phyloP scores from a whole-genome alignment of 2,113 vertebrate species.

The Calypte anna region DNA sequence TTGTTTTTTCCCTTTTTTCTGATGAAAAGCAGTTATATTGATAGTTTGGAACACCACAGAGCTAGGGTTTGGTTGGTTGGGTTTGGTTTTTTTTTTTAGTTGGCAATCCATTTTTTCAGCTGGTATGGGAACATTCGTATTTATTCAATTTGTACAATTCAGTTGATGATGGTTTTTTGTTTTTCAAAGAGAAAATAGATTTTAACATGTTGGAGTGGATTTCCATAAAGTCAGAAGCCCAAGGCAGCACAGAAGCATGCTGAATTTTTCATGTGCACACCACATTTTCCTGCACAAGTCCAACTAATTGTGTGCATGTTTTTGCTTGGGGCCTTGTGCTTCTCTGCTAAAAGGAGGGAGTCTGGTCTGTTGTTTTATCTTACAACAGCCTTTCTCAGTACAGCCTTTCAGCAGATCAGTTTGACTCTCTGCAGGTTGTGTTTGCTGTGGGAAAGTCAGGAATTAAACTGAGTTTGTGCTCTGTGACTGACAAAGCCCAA shows the following conservation, averaged over 20 bases:
- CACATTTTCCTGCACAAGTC: conserved; percentile 10
- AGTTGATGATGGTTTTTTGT: background rate
- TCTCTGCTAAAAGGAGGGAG: background rate
- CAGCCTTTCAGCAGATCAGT: background rate
- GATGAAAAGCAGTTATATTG: background rate
- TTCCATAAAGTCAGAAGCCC: conserved; percentile 8
- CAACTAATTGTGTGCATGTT: conserved; percentile 1
- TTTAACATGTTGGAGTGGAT: background rate
- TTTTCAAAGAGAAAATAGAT: background rate
- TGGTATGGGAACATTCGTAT: background rate
- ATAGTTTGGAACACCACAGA: background rate
- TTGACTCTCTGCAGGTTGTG: background rate
- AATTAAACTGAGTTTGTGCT: background rate
- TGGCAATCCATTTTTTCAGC: background rate
- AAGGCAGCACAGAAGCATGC: background rate
- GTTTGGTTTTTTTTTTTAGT: too few relatives aligned
- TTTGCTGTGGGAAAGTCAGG: background rate
- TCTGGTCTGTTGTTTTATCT: background rate
- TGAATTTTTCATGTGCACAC: conserved; percentile 8
- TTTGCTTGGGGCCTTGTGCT: background rate
- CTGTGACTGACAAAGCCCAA: background rate
- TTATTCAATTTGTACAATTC: background rate
- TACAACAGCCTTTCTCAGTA: background rate
- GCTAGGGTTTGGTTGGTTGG: background rate
- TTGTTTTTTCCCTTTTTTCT: background rate